Percentiles rank a stretch among this genome's conserved stretches.
Conservation (phyloP, 2,888 invertebrate species). For the Microplitis deprimator region DNA sequence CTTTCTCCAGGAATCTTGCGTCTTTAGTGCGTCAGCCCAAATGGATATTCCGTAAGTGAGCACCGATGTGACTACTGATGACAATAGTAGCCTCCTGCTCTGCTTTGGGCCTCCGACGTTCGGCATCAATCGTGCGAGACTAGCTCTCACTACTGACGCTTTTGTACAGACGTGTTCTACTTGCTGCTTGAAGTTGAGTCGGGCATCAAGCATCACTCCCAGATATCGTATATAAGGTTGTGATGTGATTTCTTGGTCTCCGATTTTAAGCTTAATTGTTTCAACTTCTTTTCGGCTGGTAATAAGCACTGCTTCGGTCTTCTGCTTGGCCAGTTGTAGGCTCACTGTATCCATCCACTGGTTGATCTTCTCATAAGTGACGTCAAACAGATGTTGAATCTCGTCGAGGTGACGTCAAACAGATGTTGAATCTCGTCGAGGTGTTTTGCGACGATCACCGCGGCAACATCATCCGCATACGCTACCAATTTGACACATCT, state of each 20-base stretch:
- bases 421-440: too few species aligned
- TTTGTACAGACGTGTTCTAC: constrained; percentile 33
- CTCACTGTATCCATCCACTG: constrained; percentile 32
- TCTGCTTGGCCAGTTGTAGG: constrained; percentile 54
- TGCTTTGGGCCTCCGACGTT: constrained; percentile 50
- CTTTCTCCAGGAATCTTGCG: constrained; percentile 13
- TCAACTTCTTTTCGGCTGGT: constrained; percentile 44
- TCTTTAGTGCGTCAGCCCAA: constrained; percentile 40
- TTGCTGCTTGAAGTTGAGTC: constrained; percentile 46
- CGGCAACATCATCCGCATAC: constrained; percentile 40
- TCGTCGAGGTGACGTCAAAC: too few species aligned
- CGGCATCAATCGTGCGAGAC: constrained; percentile 48
- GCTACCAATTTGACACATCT: constrained; percentile 13
- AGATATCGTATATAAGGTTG: constrained; percentile 49
- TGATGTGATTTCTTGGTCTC: constrained; percentile 40
- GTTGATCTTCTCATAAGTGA: background rate
- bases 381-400: background rate
- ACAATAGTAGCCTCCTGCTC: constrained; percentile 41
- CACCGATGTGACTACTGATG: constrained; percentile 47
- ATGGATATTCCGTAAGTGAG: constrained; percentile 46
- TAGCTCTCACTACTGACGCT: constrained; percentile 33
- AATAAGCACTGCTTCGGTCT: constrained; percentile 49
- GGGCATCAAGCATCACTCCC: constrained; percentile 48
- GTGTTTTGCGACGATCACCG: constrained; percentile 38
- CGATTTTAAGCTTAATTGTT: constrained; percentile 31